Base-by-base conservation (phyloP, 2,888 invertebrate species). In the Acleris emargana region DNA sequence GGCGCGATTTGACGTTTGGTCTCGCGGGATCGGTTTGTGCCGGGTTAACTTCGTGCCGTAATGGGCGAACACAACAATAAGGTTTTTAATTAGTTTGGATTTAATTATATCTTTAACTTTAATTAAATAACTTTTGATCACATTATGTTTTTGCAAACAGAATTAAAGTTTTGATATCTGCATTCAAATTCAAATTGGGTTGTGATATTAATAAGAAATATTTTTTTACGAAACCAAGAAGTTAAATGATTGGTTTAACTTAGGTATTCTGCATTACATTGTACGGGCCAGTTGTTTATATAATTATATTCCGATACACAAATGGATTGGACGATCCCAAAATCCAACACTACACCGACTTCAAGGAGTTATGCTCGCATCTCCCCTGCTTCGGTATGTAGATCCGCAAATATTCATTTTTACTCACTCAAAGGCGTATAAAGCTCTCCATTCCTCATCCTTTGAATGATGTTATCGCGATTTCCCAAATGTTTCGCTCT, bases 391-490 rank as follows among this genome's bases (percentile, higher is more conserved):
- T 49, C 58, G 64, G 67, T 73, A 75, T 75, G 72, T 74, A 80
- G 78, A 83, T 82, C 72, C 76, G 71, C 67, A 78, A 77, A 84
- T 82, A 84, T 86, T 86, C 86, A 86, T 85, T 86, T 86, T 74
- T 82, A 80, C 83, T 80, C 79, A 80, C 82, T 88, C 86, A 86
- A 86, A 89, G 83, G 83, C 85, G 81, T 86, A 86, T 82, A 86
- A 86, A 86, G 81, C 88, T 83, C 79, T 81, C 83, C 81, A 86
- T 86, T 86, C 83, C 81, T 86, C 85, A 87, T 88, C 84, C 84
- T 89, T 89, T 89, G 88, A 89, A 87, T 84, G 88, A 85, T 86
- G 84, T 88, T 88, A 88, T 89, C 87, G 82, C 83, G 80, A 86
- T 88, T 88, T 86, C 81, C 83, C 83, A 84, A 89, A 89, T 87